A percentile compares a stretch with the other conserved stretches of the same genome.
These are phyloP conservation scores for Sebastes baramenuke DNA, from an alignment of 2,797 vertebrate genomes.

Conservation along the genomic window DNA sequence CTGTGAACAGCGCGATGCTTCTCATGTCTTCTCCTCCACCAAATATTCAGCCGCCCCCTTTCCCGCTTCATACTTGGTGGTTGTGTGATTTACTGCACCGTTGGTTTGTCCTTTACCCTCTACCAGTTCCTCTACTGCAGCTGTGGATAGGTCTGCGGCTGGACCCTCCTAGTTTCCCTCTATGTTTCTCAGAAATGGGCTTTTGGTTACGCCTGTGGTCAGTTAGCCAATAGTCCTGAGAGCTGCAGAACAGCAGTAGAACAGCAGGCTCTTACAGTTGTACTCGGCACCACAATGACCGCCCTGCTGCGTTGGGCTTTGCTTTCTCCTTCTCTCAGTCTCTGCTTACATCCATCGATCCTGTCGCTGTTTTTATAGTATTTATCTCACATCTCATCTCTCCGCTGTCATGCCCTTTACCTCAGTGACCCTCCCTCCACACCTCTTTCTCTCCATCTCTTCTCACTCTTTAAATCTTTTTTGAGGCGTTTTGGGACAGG, in stretches of 20 bases:
- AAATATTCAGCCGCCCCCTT: conserved; percentile 11
- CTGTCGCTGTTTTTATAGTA: conserved; percentile 10
- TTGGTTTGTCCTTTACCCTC: conserved; percentile 35
- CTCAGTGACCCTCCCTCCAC: conserved; percentile 1
- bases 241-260: conserved; percentile 9
- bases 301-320: conserved; percentile 8
- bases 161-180: conserved; percentile 52
- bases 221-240: not conserved
- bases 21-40: conserved; percentile 18
- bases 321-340: conserved; percentile 25
- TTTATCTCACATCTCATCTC: conserved; percentile 8
- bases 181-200: conserved; percentile 60
- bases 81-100: conserved; percentile 47
- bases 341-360: conserved; percentile 27
- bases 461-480: conserved; percentile 25
- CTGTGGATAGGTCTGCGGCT: conserved; percentile 38
- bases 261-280: conserved; percentile 30
- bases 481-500: conserved; percentile 22
- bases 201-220: conserved; percentile 48
- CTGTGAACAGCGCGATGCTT: not conserved
- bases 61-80: conserved; percentile 46
- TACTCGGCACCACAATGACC: conserved; percentile 31
- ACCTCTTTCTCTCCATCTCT: not conserved
- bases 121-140: conserved; percentile 43
- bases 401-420: not conserved